Evolutionary conservation across 2,888 invertebrate genomes (phyloP), one percentile per base, ranked within the genome.

Genomic region (Plebejus melissa): DNA sequence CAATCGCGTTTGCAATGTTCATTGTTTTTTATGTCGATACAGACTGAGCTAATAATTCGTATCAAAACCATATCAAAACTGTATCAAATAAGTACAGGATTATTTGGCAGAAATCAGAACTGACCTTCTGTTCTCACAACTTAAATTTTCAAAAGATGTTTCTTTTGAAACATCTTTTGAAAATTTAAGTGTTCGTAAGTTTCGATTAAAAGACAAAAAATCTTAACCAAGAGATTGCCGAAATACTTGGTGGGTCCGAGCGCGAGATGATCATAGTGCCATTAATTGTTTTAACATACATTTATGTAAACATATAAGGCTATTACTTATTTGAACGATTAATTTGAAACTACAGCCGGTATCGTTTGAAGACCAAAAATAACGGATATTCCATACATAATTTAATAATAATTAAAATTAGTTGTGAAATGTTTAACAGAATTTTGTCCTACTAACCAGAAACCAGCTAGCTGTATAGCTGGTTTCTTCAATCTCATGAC

Each of bases 241-340:
- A 32, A 36, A 65, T 32, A 36, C 32, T 32, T 65, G 13, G 13
- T 9, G 5, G 0, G 2, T 9, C 28, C 60, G 28, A 65, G 65
- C 60, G 90, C 22, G 58, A 22, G 65, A 65, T 65, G 65, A 11
- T 65, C 65, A 65, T 65, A 36, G 32, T 65, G 16, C 32, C 65
- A 36, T 65, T 65, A 65, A 65, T 65, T 65, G 65, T 65, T 65
- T 65, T 65, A 65, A 65, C 65, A 36, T 65, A 16, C 32, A 65
- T 65, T 65, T 65, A 65, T 32, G 65, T 65, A 36, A 32, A 36
- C 65, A 65, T 36, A 16, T 36, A 65, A 65, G 65, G 65, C 32
- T 32, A 65, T 32, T 65, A 65, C 65, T 65, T 32, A 65, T 65
- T 65, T 36, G 16, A 65, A 65, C 65, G 65, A 65, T 65, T 65